Evolutionary conservation across 2,113 vertebrate genomes (phyloP).

Genomic region (Callocephalon fimbriatum): DNA sequence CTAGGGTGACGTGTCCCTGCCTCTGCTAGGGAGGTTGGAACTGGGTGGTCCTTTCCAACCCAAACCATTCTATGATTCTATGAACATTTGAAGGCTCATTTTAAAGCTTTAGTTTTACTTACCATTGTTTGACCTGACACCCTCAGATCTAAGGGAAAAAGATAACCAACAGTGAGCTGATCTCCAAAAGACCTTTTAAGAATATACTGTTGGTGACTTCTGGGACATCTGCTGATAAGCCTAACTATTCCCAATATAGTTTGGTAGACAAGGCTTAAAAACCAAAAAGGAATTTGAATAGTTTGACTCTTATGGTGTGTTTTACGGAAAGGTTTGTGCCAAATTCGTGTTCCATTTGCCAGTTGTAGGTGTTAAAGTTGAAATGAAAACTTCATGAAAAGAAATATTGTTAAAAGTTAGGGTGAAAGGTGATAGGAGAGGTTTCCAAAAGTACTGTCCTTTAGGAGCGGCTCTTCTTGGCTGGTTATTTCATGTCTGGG

Average conservation of each 20-base stretch:
- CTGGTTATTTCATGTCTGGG: background rate
- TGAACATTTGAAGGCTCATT: background rate
- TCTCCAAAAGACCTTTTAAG: background rate
- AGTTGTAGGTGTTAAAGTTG: background rate
- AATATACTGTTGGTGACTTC: background rate
- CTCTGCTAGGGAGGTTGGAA: background rate
- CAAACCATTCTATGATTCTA: background rate
- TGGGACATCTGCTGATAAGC: background rate
- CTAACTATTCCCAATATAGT: background rate
- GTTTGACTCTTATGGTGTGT: background rate
- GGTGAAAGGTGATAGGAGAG: background rate
- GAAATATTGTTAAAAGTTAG: background rate
- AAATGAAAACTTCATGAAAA: background rate
- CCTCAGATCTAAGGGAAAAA: background rate
- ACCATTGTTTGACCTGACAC: background rate
- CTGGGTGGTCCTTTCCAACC: background rate
- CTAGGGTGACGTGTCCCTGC: background rate
- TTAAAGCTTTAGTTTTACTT: background rate
- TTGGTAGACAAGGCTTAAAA: background rate
- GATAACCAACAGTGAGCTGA: background rate
- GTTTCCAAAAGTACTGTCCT: background rate
- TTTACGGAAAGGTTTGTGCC: background rate
- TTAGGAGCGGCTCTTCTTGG: background rate
- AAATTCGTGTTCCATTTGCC: background rate
- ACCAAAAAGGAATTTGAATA: background rate